These are phyloP conservation scores for Ichneumoninae sp. DNA, from an alignment of 2,888 invertebrate species.

Conservation along the genomic window DNA sequence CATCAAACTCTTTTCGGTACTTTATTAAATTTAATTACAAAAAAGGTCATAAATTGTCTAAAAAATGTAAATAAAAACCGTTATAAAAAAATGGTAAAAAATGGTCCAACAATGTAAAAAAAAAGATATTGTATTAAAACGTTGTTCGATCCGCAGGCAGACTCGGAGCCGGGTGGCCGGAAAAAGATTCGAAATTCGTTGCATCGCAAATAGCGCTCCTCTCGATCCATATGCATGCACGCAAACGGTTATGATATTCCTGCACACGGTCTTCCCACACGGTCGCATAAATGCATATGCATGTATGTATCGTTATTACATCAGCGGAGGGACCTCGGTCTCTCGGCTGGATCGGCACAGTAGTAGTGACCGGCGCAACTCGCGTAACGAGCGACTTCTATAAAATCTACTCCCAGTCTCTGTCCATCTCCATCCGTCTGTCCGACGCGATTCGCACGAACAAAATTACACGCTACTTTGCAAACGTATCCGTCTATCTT, in stretches of 20 bases:
- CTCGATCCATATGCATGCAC: conserved; percentile 13
- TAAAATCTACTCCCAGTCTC: not conserved
- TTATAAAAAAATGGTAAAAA: too few relatives aligned
- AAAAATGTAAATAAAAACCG: too few relatives aligned
- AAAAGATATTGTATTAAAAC: not conserved
- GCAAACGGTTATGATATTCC: conserved; percentile 41
- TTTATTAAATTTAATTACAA: too few relatives aligned
- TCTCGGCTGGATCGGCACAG: conserved; percentile 32
- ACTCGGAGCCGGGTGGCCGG: not conserved
- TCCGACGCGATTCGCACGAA: conserved; percentile 53
- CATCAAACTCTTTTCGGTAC: too few relatives aligned
- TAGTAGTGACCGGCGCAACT: conserved; percentile 39
- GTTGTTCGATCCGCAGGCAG: not conserved
- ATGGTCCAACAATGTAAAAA: too few relatives aligned
- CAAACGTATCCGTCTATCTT: conserved; percentile 58
- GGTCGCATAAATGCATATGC: conserved; percentile 40
- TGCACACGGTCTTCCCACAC: conserved; percentile 55
- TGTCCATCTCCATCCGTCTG: conserved; percentile 4
- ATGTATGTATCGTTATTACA: conserved; percentile 36
- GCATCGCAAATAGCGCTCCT: conserved; percentile 71
- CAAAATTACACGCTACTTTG: conserved; percentile 54
- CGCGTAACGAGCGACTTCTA: conserved; percentile 13
- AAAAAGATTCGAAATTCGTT: conserved; percentile 73
- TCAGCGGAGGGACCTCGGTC: conserved; percentile 14
- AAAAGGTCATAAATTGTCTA: too few relatives aligned